Evolutionary conservation across 2,888 invertebrate genomes (phyloP).

Genomic region (Hirtodrosophila confusa): DNA sequence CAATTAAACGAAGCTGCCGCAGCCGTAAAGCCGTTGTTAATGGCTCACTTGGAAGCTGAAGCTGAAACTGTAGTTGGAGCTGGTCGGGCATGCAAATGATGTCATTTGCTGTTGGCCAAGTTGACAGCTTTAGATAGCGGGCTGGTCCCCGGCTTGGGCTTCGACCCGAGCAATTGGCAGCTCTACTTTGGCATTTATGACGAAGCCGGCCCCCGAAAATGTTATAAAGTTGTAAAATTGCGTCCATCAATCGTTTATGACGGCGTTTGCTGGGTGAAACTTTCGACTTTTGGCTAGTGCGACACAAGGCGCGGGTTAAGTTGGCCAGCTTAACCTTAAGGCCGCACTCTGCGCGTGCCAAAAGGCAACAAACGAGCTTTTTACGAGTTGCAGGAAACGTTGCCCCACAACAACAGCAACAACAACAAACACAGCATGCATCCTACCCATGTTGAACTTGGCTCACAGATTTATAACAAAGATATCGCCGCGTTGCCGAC

Average conservation of each 20-base stretch:
- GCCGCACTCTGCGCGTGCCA: slow-evolving; percentile 76
- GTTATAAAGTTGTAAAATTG: slow-evolving; percentile 62
- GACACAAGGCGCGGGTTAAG: slow-evolving; percentile 56
- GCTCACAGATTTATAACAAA: slow-evolving; percentile 82
- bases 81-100: slow-evolving; percentile 49
- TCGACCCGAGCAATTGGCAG: slow-evolving; percentile 54
- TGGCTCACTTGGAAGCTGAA: slow-evolving; percentile 58
- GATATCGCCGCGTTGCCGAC: slow-evolving; percentile 79
- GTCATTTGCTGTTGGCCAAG: slow-evolving; percentile 49
- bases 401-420: slow-evolving; percentile 32
- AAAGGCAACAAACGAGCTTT: slow-evolving; percentile 79
- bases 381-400: slow-evolving; percentile 69
- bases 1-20: slow-evolving; percentile 67
- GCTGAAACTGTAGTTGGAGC: slow-evolving; percentile 14
- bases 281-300: slow-evolving; percentile 26
- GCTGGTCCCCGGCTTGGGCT: not conserved
- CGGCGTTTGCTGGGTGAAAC: slow-evolving; percentile 17
- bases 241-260: slow-evolving; percentile 64
- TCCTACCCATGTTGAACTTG: slow-evolving; percentile 71
- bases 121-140: slow-evolving; percentile 37
- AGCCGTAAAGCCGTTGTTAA: slow-evolving; percentile 71
- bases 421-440: slow-evolving; percentile 74
- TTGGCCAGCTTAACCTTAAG: slow-evolving; percentile 69
- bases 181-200: slow-evolving; percentile 56
- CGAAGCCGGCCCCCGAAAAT: slow-evolving; percentile 17